A percentile compares a stretch with the other conserved stretches of the same genome.
Conservation (phyloP, 2,888 invertebrate species). For the Conistra vaccinii region DNA sequence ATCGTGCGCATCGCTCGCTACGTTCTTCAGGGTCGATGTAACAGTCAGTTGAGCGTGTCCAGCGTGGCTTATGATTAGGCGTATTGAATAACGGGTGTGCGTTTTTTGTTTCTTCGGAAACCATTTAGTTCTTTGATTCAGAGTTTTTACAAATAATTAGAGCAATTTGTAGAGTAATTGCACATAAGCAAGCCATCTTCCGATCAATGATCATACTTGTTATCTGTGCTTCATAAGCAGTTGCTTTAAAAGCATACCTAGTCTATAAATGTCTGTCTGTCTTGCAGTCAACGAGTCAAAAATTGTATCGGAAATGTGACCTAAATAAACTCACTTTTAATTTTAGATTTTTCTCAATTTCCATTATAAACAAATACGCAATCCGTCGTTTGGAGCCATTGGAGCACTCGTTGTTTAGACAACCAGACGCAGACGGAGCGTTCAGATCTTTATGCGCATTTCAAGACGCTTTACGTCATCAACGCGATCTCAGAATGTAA, state of each 20-base stretch:
- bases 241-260: too few relatives aligned
- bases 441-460: constrained; percentile 53
- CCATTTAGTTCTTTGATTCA: constrained; percentile 18
- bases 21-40: constrained; percentile 78
- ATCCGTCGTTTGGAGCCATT: constrained; percentile 15
- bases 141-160: constrained; percentile 36
- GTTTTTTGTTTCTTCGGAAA: constrained; percentile 35
- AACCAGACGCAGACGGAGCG: constrained; percentile 31
- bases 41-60: constrained; percentile 75
- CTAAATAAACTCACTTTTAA: constrained; percentile 40
- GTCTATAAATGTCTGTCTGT: neutral
- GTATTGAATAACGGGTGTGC: constrained; percentile 55
- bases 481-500: constrained; percentile 43
- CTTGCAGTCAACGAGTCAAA: neutral
- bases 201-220: neutral
- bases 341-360: constrained; percentile 41
- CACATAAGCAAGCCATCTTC: neutral
- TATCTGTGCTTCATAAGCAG: neutral
- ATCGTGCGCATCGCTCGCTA: constrained; percentile 67
- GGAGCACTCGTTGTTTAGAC: constrained; percentile 42
- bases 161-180: constrained; percentile 35
- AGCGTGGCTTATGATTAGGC: constrained; percentile 56
- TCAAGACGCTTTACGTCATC: constrained; percentile 48
- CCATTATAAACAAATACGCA: constrained; percentile 44
- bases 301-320: constrained; percentile 23